These are phyloP conservation scores for Embidobia sp. DNA, from an alignment of 2,888 invertebrate species.

Conservation along the genomic window DNA sequence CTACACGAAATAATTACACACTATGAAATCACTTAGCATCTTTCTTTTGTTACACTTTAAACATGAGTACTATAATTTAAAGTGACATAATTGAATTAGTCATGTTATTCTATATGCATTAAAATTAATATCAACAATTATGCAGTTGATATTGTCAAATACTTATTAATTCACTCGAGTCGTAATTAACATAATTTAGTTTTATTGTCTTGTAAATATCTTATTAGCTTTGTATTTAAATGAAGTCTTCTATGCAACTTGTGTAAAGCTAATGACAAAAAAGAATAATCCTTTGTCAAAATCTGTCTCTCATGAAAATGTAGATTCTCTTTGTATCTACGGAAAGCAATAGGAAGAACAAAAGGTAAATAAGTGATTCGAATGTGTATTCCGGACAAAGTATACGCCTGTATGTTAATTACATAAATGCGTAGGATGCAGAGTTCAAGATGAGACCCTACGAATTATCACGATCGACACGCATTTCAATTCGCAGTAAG, in stretches of 20 bases:
- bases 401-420: slow-evolving; percentile 50
- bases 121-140: slow-evolving; percentile 17
- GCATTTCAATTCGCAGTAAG: slow-evolving; percentile 39
- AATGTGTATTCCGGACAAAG: slow-evolving; percentile 9
- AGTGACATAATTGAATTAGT: background rate
- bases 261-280: slow-evolving; percentile 19
- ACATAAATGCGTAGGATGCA: slow-evolving; percentile 41
- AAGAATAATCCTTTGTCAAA: slow-evolving; percentile 32
- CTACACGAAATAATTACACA: no score
- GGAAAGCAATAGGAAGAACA: slow-evolving; percentile 33
- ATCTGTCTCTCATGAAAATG: slow-evolving; percentile 39
- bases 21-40: no score
- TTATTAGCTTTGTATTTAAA: slow-evolving; percentile 57
- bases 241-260: slow-evolving; percentile 20
- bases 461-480: slow-evolving; percentile 58
- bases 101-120: background rate
- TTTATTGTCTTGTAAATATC: slow-evolving; percentile 44
- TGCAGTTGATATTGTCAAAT: slow-evolving; percentile 21
- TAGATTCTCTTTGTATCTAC: slow-evolving; percentile 43
- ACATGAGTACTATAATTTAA: no score
- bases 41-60: no score
- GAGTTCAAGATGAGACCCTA: slow-evolving; percentile 30
- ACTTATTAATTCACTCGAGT: slow-evolving; percentile 19
- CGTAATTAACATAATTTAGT: slow-evolving; percentile 44
- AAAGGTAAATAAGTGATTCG: slow-evolving; percentile 33